Conservation (phyloP, 2,113 vertebrate genomes). For the Acrocephalus arundinaceus region DNA sequence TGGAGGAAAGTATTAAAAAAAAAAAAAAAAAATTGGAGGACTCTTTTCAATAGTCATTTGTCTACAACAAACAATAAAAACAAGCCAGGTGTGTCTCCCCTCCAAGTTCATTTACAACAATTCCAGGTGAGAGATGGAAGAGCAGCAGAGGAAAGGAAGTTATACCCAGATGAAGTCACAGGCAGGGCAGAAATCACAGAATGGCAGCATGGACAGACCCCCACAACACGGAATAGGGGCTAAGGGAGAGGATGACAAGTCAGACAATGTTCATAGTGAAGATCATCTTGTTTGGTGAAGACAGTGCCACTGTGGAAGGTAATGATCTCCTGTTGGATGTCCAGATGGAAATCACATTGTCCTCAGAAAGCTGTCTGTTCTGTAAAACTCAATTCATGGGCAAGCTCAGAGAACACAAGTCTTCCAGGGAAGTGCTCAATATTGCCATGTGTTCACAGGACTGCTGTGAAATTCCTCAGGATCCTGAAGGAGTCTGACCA, state of each 20-base stretch:
- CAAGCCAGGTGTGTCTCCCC: not conserved
- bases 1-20: not conserved
- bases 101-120: not conserved
- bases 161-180: not conserved
- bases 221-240: rapidly evolving
- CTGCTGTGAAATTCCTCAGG: not conserved
- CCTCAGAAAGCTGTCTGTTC: not conserved
- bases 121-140: not conserved
- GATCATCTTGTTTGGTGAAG: not conserved
- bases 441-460: not conserved
- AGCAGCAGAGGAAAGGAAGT: not conserved
- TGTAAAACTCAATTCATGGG: not conserved
- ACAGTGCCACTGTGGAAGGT: not conserved
- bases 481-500: not conserved
- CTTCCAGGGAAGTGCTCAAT: not conserved
- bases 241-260: not conserved
- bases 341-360: not conserved
- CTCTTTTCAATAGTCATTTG: not conserved
- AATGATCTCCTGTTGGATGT: not conserved
- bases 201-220: not conserved
- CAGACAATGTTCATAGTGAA: not conserved
- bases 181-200: not conserved
- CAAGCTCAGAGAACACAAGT: not conserved
- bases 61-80: not conserved
- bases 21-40: not conserved